Base-by-base conservation (phyloP, 2,797 vertebrate species). In the Triplophysa bombifrons region DNA sequence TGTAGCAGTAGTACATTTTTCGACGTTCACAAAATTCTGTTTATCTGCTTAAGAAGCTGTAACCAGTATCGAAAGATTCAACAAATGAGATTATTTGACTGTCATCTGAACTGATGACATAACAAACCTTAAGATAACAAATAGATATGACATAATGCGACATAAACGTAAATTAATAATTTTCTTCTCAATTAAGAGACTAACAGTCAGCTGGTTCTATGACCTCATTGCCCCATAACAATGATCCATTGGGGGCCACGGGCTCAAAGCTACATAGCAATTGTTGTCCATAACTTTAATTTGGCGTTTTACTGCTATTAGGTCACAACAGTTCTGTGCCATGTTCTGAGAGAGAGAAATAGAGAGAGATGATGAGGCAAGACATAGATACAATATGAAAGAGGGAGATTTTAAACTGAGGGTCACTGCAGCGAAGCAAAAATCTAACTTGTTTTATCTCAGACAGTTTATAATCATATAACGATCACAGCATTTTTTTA, bases 221-320 rank as follows among this genome's bases (percentile, higher is more conserved):
- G 92, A 95, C 92, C 90, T 94, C 93, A 95, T 82, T 82, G 76
- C 91, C 93, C 91, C 90, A 92, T 93, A 91, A 94, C 91, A 92
- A 92, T 93, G 92, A 94, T 93, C 89, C 90, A 94, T 92, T 92
- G 91, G 91, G 87, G 86, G 88, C 83, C 83, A 82, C 81, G 84
- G 90, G 88, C 90, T 89, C 83, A 87, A 87, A 84, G 91, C 89
- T 89, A 89, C 90, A 89, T 85, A 88, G 87, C 90, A 87, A 89
- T 89, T 86, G 90, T 86, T 85, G 85, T 89, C 90, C 89, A 90
- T 93, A 91, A 89, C 88, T 92, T 94, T 93, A 90, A 93, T 94
- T 92, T 93, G 89, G 87, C 92, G 93, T 93, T 94, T 94, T 92
- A 94, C 92, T 86, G 90, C 91, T 70, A 89, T 94, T 94, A 93